phyloP scores from a whole-genome alignment of 2,888 invertebrate species.

The Uropetala carovei region DNA sequence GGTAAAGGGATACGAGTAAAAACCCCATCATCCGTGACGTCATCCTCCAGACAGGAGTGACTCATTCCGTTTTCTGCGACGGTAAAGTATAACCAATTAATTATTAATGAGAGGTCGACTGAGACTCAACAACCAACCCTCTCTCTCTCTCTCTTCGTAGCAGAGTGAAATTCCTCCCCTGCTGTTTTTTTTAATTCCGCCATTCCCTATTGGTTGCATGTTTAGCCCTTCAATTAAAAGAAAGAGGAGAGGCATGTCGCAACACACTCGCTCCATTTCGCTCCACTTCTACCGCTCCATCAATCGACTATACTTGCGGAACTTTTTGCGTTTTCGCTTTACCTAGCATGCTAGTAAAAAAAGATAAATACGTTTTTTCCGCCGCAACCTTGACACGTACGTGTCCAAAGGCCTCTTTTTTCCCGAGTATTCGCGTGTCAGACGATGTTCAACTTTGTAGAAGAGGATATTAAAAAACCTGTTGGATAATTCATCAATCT shows the following conservation, averaged over 20 bases:
- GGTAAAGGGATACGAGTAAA: too few relatives aligned
- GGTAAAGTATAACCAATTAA: not conserved
- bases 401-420: not conserved
- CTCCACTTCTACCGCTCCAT: not conserved
- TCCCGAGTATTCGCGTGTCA: not conserved
- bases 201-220: too few relatives aligned
- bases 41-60: too few relatives aligned
- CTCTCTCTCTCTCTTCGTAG: too few relatives aligned
- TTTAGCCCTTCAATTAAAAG: not conserved
- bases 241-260: not conserved
- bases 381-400: not conserved
- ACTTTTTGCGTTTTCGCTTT: slow-evolving; percentile 1
- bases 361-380: not conserved
- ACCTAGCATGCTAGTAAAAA: not conserved
- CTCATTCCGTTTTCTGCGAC: too few relatives aligned
- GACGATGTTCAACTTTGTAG: not conserved
- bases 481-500: too few relatives aligned
- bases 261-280: not conserved
- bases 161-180: too few relatives aligned
- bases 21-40: too few relatives aligned
- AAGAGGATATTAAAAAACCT: too few relatives aligned
- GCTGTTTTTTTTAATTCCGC: too few relatives aligned
- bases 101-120: slow-evolving; percentile 22
- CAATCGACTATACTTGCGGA: not conserved
- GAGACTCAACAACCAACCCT: not conserved